Base-by-base conservation (phyloP, 2,113 vertebrate genomes). In the Emberiza fucata region DNA sequence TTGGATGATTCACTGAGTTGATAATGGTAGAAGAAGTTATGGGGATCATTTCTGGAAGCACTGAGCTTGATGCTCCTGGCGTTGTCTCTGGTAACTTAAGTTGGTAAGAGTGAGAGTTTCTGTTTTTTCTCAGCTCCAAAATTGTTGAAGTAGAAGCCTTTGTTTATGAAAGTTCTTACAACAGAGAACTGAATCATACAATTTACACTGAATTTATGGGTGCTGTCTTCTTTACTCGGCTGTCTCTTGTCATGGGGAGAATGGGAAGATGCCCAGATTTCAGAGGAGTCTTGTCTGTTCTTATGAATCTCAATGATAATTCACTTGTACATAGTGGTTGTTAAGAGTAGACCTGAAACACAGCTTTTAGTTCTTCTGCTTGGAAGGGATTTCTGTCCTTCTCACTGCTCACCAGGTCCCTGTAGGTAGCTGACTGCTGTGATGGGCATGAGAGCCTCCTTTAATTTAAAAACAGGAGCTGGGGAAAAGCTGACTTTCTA, bases 131-230 rank as follows among this genome's bases (percentile, higher is more conserved):
- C 88, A 90, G 47, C 69, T 95, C 81, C 80, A 86, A 79, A 93
- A 92, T 92, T 92, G 93, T 91, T 95, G 93, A 90, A 93, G 85
- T 94, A 86, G 85, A 64, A 96, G 72, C 76, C 33, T 88, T 53
- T 95, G 88, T 97, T 96, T 97, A 76, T 88, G 63, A 57, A 95
- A 96, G 90, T 73, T 95, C 92, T 91, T 96, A 83, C 54, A 96
- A 95, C 92, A 90, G 92, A 90, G 76, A 83, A 71, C 92, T 96
- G 93, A 96, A 86, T 95, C 94, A 94, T 93, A 83, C 72, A 48
- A 86, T 96, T 94, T 92, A 86, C 44, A 63, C n/a, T 93, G 76
- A 93, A 88, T 96, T 94, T 90, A 86, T 94, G 69, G 90, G 92
- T 61, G 29, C 92, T 82, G 71, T 91, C 76, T 76, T 92, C 92